phyloP scores from a whole-genome alignment of 1,140 invertebrate species.

The Hestina assimilis region DNA sequence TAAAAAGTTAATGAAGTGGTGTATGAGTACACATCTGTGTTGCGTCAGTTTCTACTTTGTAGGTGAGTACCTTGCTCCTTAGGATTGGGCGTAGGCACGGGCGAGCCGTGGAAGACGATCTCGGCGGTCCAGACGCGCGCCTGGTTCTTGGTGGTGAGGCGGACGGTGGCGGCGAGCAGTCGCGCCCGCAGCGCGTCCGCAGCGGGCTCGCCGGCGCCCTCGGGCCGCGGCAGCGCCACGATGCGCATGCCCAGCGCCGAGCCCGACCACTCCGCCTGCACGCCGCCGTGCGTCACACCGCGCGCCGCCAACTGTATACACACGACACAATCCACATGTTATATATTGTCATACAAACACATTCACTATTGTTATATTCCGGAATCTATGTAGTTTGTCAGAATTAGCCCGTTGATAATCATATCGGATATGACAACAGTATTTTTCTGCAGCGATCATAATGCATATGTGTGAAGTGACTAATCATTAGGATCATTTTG shows the following conservation, averaged over 20 bases:
- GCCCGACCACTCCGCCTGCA: constrained; percentile 94
- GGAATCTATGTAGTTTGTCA: too few species aligned
- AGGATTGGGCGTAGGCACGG: constrained; percentile 87
- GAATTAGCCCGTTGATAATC: too few species aligned
- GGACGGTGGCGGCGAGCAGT: constrained; percentile 91
- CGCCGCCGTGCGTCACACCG: constrained; percentile 92
- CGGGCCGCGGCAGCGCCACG: constrained; percentile 86
- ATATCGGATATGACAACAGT: too few species aligned
- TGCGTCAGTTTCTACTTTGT: too few species aligned
- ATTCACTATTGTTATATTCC: too few species aligned
- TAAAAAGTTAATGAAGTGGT: too few species aligned
- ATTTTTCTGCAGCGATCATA: too few species aligned
- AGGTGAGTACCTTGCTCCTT: constrained; percentile 91
- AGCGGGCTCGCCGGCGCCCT: constrained; percentile 42
- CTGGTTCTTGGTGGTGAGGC: constrained; percentile 86
- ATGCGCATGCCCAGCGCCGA: constrained; percentile 90
- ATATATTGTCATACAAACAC: neutral
- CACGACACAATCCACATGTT: neutral
- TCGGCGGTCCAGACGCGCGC: constrained; percentile 89
- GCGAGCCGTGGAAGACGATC: constrained; percentile 92
- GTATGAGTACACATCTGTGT: too few species aligned
- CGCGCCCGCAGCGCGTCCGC: constrained; percentile 82
- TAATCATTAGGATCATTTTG: too few species aligned
- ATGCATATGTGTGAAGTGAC: too few species aligned
- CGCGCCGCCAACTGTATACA: constrained; percentile 82